Evolutionary conservation across 2,797 vertebrate species (phyloP).

Genomic region (Nyctalus aviator): DNA sequence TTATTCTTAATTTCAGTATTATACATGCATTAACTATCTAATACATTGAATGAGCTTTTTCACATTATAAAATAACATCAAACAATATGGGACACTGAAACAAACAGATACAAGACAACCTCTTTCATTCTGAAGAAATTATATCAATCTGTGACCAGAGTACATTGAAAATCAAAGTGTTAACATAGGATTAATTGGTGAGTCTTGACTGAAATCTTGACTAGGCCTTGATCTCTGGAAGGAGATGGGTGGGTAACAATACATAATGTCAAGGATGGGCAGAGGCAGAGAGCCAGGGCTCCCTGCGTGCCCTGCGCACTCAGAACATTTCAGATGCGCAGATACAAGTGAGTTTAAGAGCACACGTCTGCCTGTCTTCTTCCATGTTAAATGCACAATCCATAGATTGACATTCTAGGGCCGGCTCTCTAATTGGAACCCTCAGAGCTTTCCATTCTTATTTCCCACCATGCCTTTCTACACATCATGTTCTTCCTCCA

Average conservation of each 20-base stretch:
- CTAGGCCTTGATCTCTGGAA: not conserved
- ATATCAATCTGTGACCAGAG: not conserved
- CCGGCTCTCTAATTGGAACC: not conserved
- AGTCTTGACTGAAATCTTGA: not conserved
- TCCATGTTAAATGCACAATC: not conserved
- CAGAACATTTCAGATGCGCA: not conserved
- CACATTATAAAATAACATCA: not conserved
- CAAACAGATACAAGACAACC: not conserved
- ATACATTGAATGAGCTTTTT: not conserved
- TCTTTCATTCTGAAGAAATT: conserved; percentile 55
- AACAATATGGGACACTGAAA: not conserved
- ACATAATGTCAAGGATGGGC: not conserved
- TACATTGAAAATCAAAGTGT: not conserved
- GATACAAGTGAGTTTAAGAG: not conserved
- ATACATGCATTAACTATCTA: not conserved
- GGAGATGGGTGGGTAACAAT: not conserved
- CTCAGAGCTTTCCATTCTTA: not conserved
- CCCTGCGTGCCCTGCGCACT: not conserved
- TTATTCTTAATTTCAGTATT: not conserved
- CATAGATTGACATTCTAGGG: not conserved
- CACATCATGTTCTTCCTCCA: too few relatives aligned
- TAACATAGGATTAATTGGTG: not conserved
- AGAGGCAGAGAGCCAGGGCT: not conserved
- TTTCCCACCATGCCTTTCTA: not conserved
- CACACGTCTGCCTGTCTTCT: not conserved